phyloP scores from a whole-genome alignment of 2,888 invertebrate genomes.

The Dinocampus coccinellae region DNA sequence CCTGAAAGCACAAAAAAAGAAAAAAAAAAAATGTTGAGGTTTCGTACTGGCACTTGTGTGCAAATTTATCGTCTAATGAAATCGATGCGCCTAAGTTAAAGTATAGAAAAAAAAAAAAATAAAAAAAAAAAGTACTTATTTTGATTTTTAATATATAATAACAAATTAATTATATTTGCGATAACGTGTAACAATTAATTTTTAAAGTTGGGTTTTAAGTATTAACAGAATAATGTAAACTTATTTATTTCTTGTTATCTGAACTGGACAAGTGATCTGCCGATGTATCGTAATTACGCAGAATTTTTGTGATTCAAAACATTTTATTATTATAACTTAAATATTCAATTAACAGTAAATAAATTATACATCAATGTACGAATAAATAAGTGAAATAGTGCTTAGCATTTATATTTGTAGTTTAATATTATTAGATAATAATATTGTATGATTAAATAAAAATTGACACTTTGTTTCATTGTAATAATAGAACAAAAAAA shows the following conservation, averaged over 20 bases:
- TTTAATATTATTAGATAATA: slow-evolving; percentile 4
- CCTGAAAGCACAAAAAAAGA: not conserved
- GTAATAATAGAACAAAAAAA: not conserved
- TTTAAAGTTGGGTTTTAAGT: not conserved
- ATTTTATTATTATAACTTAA: slow-evolving; percentile 10
- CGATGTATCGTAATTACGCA: not conserved
- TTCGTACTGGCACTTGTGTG: not conserved
- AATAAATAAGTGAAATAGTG: not conserved
- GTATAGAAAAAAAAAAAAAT: not conserved
- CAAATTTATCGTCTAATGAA: not conserved
- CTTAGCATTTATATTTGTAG: slow-evolving; percentile 11
- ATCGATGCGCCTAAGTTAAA: not conserved
- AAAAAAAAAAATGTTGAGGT: not conserved
- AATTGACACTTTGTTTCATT: not conserved
- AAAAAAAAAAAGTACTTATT: not conserved
- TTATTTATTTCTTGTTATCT: slow-evolving; percentile 17
- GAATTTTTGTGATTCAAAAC: not conserved
- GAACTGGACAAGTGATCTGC: slow-evolving; percentile 4
- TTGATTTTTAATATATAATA: not conserved
- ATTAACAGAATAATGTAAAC: slow-evolving; percentile 2
- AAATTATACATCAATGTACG: slow-evolving; percentile 1
- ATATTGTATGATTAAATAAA: not conserved
- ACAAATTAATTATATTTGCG: not conserved
- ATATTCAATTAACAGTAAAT: slow-evolving; percentile 6
- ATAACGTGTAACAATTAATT: not conserved